These are phyloP conservation scores for Temnothorax unifasciatus DNA, from an alignment of 2,888 invertebrate genomes.

Conservation along the genomic window DNA sequence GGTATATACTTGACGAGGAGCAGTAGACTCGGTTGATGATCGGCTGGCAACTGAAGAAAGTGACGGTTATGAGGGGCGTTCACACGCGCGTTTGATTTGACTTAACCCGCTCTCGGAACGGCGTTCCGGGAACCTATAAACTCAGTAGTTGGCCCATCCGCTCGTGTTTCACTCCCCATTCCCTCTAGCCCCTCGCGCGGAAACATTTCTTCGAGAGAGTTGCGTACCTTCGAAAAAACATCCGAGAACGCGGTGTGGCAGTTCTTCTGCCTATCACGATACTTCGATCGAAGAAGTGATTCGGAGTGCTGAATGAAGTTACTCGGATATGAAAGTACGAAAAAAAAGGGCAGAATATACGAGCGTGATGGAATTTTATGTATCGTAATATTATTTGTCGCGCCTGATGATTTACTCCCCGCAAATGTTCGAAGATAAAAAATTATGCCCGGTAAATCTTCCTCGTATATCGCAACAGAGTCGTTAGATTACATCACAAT, in stretches of 20 bases:
- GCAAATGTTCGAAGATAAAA: neutral
- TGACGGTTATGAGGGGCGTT: slow-evolving; percentile 71
- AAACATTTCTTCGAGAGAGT: slow-evolving; percentile 10
- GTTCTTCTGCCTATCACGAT: neutral
- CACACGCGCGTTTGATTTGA: slow-evolving; percentile 70
- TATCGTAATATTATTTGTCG: neutral
- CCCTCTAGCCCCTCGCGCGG: neutral
- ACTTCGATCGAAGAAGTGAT: neutral
- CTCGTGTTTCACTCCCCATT: neutral
- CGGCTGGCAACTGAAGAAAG: slow-evolving; percentile 66
- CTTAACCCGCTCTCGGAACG: slow-evolving; percentile 58
- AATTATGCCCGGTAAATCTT: neutral
- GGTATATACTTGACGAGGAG: slow-evolving; percentile 68
- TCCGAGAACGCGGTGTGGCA: neutral
- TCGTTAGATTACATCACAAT: slow-evolving; percentile 57
- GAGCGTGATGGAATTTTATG: neutral
- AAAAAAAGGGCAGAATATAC: neutral
- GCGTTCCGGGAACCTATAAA: slow-evolving; percentile 74
- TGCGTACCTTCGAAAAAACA: slow-evolving; percentile 2
- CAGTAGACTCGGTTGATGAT: slow-evolving; percentile 66
- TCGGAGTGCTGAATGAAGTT: neutral
- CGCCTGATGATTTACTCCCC: neutral
- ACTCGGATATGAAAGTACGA: neutral
- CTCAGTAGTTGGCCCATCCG: slow-evolving; percentile 44
- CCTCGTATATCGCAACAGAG: slow-evolving; percentile 39